phyloP scores from a whole-genome alignment of 1,140 invertebrate species.

The Goniozus legneri region DNA sequence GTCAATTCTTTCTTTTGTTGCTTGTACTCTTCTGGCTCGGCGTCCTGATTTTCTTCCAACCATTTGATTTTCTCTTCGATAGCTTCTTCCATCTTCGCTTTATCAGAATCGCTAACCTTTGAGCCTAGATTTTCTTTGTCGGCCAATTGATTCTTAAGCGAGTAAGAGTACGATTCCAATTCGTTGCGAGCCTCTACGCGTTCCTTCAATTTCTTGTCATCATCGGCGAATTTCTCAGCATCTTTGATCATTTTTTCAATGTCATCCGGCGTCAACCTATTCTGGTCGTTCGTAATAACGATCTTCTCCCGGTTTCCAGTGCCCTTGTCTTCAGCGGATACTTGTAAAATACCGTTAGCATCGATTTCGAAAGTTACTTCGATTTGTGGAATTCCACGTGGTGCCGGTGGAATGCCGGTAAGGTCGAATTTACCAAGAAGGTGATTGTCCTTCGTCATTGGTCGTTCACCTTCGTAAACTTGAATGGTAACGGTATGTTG shows the following conservation, averaged over 20 bases:
- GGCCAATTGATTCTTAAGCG: constrained; percentile 93
- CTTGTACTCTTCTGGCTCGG: constrained; percentile 91
- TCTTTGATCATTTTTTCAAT: constrained; percentile 99
- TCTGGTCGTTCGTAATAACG: constrained; percentile 98
- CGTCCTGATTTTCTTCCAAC: constrained; percentile 94
- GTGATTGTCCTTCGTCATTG: constrained; percentile 99
- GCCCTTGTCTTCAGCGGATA: constrained; percentile 97
- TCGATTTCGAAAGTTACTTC: constrained; percentile 99
- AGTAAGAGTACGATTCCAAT: constrained; percentile 96
- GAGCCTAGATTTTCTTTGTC: constrained; percentile 98
- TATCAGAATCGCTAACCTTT: constrained; percentile 87
- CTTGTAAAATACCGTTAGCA: constrained; percentile 95
- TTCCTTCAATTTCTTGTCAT: constrained; percentile 97
- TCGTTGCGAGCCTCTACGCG: constrained; percentile 93
- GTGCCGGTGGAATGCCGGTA: constrained; percentile 96
- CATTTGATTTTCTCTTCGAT: constrained; percentile 98
- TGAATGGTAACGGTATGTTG: constrained; percentile 99
- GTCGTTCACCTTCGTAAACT: constrained; percentile 95
- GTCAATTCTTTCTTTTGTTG: constrained; percentile 97
- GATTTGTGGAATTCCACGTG: constrained; percentile 97
- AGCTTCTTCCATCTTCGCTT: constrained; percentile 91
- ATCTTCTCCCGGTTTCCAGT: constrained; percentile 98
- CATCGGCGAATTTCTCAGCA: constrained; percentile 97
- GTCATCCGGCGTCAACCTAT: constrained; percentile 93
- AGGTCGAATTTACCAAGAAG: constrained; percentile 96